These are phyloP conservation scores for Meriones psammophilus DNA, from an alignment of 2,797 vertebrate species.

Conservation along the genomic window DNA sequence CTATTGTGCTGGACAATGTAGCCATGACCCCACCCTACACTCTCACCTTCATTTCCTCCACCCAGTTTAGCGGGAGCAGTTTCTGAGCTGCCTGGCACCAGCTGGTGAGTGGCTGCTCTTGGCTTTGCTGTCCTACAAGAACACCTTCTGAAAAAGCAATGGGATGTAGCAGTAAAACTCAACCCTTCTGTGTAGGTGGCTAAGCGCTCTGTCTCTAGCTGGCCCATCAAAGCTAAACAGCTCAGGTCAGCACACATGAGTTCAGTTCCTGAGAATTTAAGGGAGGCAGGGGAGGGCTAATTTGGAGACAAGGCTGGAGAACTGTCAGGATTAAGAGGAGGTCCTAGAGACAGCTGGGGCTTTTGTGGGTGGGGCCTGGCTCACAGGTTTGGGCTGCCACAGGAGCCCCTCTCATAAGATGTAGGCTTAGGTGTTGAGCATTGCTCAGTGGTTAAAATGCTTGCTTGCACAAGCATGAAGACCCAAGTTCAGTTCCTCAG, in stretches of 20 bases:
- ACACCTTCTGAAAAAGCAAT: not conserved
- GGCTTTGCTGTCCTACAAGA: not conserved
- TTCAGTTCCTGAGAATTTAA: constrained; percentile 72
- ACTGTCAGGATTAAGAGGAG: constrained; percentile 72
- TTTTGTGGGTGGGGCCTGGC: not conserved
- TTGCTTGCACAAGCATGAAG: not conserved
- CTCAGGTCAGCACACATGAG: constrained; percentile 53
- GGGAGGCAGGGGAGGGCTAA: constrained; percentile 68
- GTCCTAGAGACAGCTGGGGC: constrained; percentile 65
- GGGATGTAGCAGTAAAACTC: not conserved
- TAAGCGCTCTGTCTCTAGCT: not conserved
- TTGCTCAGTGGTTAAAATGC: not conserved
- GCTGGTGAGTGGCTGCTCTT: not conserved
- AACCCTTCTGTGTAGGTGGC: not conserved
- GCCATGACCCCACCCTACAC: not conserved
- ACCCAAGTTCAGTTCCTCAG: not conserved
- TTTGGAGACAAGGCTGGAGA: constrained; percentile 73
- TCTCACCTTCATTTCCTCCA: not conserved
- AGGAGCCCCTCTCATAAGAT: not conserved
- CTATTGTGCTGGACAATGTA: not conserved
- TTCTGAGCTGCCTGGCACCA: not conserved
- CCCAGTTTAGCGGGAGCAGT: not conserved
- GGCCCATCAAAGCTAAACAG: not conserved
- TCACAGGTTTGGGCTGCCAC: not conserved
- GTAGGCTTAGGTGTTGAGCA: too few species aligned